Percentiles rank a stretch among this genome's conserved stretches.
Conservation (phyloP, 2,797 vertebrate genomes). For the Erithacus rubecula region DNA sequence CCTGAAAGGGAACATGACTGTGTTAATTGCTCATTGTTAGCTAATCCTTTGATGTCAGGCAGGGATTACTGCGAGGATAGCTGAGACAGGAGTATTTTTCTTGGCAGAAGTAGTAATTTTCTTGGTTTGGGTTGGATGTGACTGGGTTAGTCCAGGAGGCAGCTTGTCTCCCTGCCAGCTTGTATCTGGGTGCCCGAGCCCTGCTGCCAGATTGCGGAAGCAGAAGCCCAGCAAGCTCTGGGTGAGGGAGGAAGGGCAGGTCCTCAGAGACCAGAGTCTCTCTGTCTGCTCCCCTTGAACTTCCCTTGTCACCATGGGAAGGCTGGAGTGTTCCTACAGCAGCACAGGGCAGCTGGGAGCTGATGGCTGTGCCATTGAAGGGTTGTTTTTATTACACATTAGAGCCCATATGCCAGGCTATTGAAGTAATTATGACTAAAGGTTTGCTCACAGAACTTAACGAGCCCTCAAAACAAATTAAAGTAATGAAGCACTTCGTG, state of each 20-base stretch:
- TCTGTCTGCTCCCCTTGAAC: background rate
- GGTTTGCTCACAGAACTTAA: constrained; percentile 36
- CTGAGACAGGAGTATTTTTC: constrained; percentile 41
- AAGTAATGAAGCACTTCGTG: background rate
- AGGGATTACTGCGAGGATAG: background rate
- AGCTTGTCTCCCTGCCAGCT: background rate
- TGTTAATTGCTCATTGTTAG: constrained; percentile 53
- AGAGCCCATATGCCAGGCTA: constrained; percentile 23
- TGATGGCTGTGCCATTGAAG: background rate
- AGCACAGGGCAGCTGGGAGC: background rate
- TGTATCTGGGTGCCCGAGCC: fast-evolving
- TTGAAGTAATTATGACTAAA: constrained; percentile 63
- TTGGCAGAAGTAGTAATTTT: constrained; percentile 12
- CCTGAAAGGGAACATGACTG: background rate
- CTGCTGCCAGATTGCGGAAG: background rate
- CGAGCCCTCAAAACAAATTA: constrained; percentile 57
- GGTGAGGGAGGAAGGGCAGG: constrained; percentile 1
- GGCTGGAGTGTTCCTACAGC: background rate
- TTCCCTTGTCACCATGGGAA: background rate
- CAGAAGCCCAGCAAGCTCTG: background rate
- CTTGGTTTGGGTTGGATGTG: constrained; percentile 8
- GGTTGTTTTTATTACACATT: constrained; percentile 24
- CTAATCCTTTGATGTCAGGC: constrained; percentile 25
- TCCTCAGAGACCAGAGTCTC: background rate
- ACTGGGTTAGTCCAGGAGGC: background rate